phyloP scores from a whole-genome alignment of 2,888 invertebrate species.

The Heliothis peltigera region DNA sequence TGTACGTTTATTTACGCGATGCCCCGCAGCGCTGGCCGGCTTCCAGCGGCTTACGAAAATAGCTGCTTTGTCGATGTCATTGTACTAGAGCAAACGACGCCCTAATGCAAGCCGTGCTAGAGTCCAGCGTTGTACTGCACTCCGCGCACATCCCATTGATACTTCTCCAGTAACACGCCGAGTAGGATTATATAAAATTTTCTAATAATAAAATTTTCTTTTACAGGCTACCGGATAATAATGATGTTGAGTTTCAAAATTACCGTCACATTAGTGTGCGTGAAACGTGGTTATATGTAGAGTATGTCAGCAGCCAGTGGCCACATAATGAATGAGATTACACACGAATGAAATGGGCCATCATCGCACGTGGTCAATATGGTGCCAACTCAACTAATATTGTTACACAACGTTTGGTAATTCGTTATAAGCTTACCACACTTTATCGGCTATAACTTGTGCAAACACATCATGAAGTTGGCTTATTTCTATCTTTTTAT shows the following conservation, averaged over 20 bases:
- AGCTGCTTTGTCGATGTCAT: constrained; percentile 87
- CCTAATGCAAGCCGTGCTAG: constrained; percentile 67
- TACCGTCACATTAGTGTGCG: background rate
- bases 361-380: constrained; percentile 14
- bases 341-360: constrained; percentile 33
- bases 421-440: constrained; percentile 23
- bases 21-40: constrained; percentile 81
- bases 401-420: constrained; percentile 33
- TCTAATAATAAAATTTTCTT: background rate
- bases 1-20: constrained; percentile 85
- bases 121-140: constrained; percentile 58
- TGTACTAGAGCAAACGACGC: constrained; percentile 83
- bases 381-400: constrained; percentile 40
- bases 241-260: background rate
- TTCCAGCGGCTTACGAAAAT: constrained; percentile 87
- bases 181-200: background rate
- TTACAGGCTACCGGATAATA: background rate
- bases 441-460: constrained; percentile 6
- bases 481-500: constrained; percentile 17
- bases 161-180: constrained; percentile 37
- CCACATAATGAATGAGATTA: constrained; percentile 24
- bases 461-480: constrained; percentile 23
- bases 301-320: constrained; percentile 33
- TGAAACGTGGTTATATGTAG: constrained; percentile 7
- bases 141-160: constrained; percentile 54